Conservation (phyloP, 2,113 vertebrate genomes). For the Hyla sarda region DNA sequence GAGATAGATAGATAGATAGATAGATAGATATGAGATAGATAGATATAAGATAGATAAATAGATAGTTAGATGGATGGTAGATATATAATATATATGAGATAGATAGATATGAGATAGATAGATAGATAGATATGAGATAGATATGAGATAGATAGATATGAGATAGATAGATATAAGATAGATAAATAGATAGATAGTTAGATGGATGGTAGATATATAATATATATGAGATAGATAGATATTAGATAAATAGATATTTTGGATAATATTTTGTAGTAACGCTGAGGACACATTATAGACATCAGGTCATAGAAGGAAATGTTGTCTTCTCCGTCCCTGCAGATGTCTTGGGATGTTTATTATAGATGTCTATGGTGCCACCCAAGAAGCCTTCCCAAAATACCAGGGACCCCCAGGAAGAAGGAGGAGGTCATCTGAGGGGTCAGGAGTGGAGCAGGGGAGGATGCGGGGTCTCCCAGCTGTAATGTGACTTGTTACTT, state of each 20-base stretch:
- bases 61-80: neutral
- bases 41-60: neutral
- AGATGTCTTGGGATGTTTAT: too few relatives aligned
- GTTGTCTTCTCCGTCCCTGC: neutral
- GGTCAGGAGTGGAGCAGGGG: neutral
- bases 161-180: neutral
- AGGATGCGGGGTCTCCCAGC: neutral
- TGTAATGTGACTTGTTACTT: neutral
- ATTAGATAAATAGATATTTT: neutral
- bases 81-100: too few relatives aligned
- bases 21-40: neutral
- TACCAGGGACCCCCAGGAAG: neutral
- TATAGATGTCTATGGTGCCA: neutral
- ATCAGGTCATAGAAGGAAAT: neutral
- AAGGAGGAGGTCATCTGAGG: neutral
- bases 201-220: neutral
- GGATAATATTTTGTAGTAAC: too few relatives aligned
- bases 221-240: neutral
- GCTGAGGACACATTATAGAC: neutral
- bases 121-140: neutral
- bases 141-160: neutral
- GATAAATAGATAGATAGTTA: neutral
- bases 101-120: neutral
- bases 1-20: neutral
- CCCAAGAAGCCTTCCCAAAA: constrained; percentile 31